Conservation (phyloP, 2,113 vertebrate genomes). For the Acrocephalus kingi region DNA sequence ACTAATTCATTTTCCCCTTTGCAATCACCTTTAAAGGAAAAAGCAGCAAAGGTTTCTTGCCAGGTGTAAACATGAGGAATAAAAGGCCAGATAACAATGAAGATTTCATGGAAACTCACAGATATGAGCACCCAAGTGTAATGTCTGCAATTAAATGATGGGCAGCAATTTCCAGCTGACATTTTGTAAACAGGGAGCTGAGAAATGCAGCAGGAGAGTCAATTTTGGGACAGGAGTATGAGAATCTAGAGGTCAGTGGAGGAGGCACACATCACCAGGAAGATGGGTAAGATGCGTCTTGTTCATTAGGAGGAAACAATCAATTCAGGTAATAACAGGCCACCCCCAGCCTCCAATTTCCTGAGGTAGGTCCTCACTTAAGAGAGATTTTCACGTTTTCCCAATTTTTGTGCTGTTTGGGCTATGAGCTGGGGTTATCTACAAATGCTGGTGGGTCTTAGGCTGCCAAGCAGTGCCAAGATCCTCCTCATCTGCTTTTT, state of each 20-base stretch:
- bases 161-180: constrained; percentile 22
- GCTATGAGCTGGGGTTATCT: not conserved
- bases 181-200: not conserved
- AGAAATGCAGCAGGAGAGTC: not conserved
- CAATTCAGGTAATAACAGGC: not conserved
- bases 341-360: not conserved
- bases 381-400: not conserved
- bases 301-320: not conserved
- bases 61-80: not conserved
- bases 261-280: not conserved
- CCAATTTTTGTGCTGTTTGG: not conserved
- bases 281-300: not conserved
- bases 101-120: constrained; percentile 36
- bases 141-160: not conserved
- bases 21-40: constrained; percentile 14
- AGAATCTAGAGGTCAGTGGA: not conserved
- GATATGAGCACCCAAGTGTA: not conserved
- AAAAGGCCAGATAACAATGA: constrained; percentile 40
- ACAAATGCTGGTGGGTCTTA: not conserved
- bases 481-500: not conserved
- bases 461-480: not conserved
- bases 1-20: constrained; percentile 54
- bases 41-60: not conserved
- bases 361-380: not conserved
- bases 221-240: not conserved